Evolutionary conservation across 2,888 invertebrate genomes (phyloP).

Genomic region (Cosmopolites sordidus): DNA sequence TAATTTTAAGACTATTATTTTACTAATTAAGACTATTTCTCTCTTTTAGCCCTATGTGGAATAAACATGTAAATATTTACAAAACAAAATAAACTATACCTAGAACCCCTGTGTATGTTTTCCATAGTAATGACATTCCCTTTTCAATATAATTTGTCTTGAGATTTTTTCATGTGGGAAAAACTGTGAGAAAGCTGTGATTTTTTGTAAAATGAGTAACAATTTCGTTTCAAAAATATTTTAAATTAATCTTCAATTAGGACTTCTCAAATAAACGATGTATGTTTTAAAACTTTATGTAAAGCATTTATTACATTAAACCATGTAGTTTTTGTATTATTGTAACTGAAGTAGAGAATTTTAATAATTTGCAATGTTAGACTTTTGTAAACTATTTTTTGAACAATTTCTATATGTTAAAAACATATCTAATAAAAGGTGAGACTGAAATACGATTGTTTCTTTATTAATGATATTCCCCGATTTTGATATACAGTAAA

Average conservation of each 20-base stretch:
- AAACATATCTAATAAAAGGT: slow-evolving; percentile 48
- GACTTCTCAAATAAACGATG: slow-evolving; percentile 29
- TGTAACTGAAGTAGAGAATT: slow-evolving; percentile 32
- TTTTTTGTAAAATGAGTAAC: slow-evolving; percentile 12
- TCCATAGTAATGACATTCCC: slow-evolving; percentile 1
- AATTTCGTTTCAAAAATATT: slow-evolving; percentile 7
- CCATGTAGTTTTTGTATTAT: slow-evolving; percentile 44
- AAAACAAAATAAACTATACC: neutral
- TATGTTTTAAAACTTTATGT: neutral
- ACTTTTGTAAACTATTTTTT: slow-evolving; percentile 33
- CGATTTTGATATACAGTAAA: neutral
- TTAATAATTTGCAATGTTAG: slow-evolving; percentile 33
- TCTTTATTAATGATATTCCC: neutral
- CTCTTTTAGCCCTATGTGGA: neutral
- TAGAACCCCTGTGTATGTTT: neutral
- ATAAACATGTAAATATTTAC: neutral
- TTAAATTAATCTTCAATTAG: slow-evolving; percentile 27
- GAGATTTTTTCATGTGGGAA: slow-evolving; percentile 14
- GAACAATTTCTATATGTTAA: slow-evolving; percentile 42
- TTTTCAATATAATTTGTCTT: neutral
- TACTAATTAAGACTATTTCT: neutral
- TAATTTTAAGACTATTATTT: neutral
- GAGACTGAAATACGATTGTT: slow-evolving; percentile 34
- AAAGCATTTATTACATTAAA: slow-evolving; percentile 28
- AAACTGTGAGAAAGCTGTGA: slow-evolving; percentile 29